These are phyloP conservation scores for Dynastes tityus DNA, from an alignment of 2,888 invertebrate genomes.

Conservation along the genomic window DNA sequence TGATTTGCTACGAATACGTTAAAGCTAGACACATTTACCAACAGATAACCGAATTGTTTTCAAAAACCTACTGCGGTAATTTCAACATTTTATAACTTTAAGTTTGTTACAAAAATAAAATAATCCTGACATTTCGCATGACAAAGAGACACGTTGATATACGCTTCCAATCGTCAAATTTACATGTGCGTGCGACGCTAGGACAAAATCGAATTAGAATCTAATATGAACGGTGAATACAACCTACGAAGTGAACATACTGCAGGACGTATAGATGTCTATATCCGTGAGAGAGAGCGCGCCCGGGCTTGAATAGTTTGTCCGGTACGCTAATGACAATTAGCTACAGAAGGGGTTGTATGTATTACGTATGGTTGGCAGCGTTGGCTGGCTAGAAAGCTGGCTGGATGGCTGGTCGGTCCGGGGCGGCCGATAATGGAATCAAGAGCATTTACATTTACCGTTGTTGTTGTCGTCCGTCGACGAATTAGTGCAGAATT, in stretches of 20 bases:
- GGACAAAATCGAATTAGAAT: conserved; percentile 66
- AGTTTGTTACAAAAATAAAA: too few species aligned
- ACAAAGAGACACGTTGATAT: too few species aligned
- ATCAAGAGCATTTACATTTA: conserved; percentile 65
- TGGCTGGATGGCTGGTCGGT: conserved; percentile 4
- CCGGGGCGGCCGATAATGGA: conserved; percentile 63
- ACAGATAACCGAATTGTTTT: too few species aligned
- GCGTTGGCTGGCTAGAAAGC: conserved; percentile 50
- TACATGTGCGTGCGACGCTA: conserved; percentile 7
- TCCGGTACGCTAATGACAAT: conserved; percentile 68
- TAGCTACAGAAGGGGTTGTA: conserved; percentile 67
- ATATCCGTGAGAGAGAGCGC: too few species aligned
- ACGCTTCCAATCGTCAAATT: too few species aligned
- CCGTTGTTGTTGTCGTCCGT: conserved; percentile 53
- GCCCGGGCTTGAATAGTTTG: conserved; percentile 61
- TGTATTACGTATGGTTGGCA: background rate
- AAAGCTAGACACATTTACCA: too few species aligned
- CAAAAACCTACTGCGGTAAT: too few species aligned
- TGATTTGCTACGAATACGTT: too few species aligned
- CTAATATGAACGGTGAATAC: conserved; percentile 68
- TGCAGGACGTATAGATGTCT: conserved; percentile 24
- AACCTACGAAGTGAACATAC: background rate
- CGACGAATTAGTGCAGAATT: conserved; percentile 60
- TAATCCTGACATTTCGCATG: too few species aligned
- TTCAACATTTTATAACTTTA: too few species aligned